These are phyloP conservation scores for Watsonalla binaria DNA, from an alignment of 2,888 invertebrate species.

Conservation along the genomic window DNA sequence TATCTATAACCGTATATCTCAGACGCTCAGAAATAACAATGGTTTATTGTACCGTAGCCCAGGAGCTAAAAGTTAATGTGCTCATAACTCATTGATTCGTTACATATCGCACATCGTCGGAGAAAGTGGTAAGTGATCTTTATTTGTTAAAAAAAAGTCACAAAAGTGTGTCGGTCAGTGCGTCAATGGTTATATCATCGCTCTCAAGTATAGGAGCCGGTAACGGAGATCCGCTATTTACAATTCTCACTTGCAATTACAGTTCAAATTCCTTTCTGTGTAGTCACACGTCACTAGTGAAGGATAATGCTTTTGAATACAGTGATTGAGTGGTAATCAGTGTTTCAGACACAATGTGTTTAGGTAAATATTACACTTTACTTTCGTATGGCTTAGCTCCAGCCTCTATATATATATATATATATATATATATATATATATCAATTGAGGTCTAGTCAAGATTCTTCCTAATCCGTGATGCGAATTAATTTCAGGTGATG, in stretches of 20 bases:
- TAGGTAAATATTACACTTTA: too few relatives aligned
- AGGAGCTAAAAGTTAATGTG: background rate
- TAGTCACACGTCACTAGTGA: slow-evolving; percentile 15
- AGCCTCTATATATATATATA: too few relatives aligned
- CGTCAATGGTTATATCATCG: slow-evolving; percentile 53
- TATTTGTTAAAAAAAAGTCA: slow-evolving; percentile 41
- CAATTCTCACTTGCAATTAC: slow-evolving; percentile 29
- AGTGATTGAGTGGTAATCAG: background rate
- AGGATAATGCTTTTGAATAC: background rate
- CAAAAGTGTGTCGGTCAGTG: slow-evolving; percentile 45
- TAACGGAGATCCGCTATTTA: slow-evolving; percentile 42
- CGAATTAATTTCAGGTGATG: too few relatives aligned
- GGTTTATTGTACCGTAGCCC: background rate
- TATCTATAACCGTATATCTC: too few relatives aligned
- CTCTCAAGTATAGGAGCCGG: slow-evolving; percentile 11
- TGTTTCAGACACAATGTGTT: background rate
- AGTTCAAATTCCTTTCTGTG: slow-evolving; percentile 34
- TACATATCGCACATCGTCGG: slow-evolving; percentile 5
- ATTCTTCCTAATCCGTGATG: too few relatives aligned
- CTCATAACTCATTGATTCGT: background rate
- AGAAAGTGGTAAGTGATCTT: slow-evolving; percentile 37
- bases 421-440: too few relatives aligned
- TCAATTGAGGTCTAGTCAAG: too few relatives aligned
- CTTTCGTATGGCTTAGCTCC: too few relatives aligned
- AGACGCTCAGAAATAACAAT: background rate